Conservation (phyloP, 2,888 invertebrate species). For the Temnothorax unifasciatus region DNA sequence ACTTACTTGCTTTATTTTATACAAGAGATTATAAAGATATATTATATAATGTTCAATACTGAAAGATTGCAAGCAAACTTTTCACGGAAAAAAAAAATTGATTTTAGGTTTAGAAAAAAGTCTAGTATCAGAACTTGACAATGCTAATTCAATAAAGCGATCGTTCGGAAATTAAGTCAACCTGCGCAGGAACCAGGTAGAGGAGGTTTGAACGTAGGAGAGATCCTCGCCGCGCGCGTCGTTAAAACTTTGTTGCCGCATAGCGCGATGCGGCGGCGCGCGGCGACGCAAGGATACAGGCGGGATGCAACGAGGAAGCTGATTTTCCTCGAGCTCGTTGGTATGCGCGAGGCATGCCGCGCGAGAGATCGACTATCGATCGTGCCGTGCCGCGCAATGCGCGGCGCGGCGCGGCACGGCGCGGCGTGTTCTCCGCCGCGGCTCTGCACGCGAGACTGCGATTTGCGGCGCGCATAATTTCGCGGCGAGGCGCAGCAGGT, state of each 20-base stretch:
- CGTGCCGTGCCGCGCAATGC: slow-evolving; percentile 47
- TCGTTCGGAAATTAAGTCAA: slow-evolving; percentile 19
- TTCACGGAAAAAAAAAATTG: background rate
- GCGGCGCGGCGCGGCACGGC: background rate
- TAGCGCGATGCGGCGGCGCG: slow-evolving; percentile 14
- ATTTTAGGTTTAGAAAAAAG: background rate
- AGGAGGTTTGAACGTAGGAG: slow-evolving; percentile 54
- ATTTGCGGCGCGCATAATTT: slow-evolving; percentile 76
- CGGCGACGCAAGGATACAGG: background rate
- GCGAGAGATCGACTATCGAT: slow-evolving; percentile 76
- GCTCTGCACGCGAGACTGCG: slow-evolving; percentile 70
- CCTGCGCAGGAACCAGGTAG: slow-evolving; percentile 46
- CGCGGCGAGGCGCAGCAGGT: slow-evolving; percentile 69
- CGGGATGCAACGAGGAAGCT: slow-evolving; percentile 47
- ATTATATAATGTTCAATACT: background rate
- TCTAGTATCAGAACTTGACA: background rate
- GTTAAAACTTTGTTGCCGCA: slow-evolving; percentile 68
- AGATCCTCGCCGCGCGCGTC: slow-evolving; percentile 58
- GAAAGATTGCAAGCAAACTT: background rate
- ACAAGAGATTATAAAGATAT: background rate
- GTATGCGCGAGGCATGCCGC: slow-evolving; percentile 70
- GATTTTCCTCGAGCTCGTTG: slow-evolving; percentile 71
- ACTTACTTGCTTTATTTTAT: background rate
- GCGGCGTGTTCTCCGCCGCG: slow-evolving; percentile 40
- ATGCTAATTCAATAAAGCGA: slow-evolving; percentile 22